Evolutionary conservation across 2,113 vertebrate species (phyloP).

Genomic region (Scomber scombrus): DNA sequence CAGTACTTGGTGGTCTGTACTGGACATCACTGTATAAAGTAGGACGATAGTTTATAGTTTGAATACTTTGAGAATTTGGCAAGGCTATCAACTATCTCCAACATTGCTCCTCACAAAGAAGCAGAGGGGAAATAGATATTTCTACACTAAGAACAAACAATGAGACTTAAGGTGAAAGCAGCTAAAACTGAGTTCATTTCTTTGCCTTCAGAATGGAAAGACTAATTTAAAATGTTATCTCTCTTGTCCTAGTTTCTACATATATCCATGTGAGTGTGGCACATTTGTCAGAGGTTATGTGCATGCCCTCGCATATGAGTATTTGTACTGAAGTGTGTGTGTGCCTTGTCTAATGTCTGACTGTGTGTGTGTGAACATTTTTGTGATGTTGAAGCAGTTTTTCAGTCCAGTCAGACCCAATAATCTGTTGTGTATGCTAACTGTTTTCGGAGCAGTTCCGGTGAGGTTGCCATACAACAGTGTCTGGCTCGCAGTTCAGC

Average conservation of each 20-base stretch:
- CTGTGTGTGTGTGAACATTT: neutral
- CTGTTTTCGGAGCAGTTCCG: constrained; percentile 41
- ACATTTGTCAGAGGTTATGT: neutral
- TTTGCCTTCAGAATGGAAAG: neutral
- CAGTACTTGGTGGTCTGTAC: too few relatives aligned
- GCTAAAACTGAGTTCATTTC: neutral
- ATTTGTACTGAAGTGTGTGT: neutral
- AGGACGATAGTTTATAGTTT: too few relatives aligned
- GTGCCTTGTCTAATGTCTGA: neutral
- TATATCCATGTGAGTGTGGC: too few relatives aligned
- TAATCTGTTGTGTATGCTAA: constrained; percentile 51
- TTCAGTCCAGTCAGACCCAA: constrained; percentile 6
- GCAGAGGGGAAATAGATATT: neutral
- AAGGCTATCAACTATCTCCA: neutral
- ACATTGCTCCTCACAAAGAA: neutral
- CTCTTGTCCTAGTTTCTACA: neutral
- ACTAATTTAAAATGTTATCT: neutral
- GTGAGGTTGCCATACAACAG: constrained; percentile 40
- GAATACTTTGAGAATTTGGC: too few relatives aligned
- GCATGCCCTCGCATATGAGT: neutral
- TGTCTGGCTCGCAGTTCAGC: constrained; percentile 50
- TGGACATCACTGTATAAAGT: too few relatives aligned
- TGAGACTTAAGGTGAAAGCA: neutral
- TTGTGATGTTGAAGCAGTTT: constrained; percentile 1
- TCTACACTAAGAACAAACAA: neutral